Base-by-base conservation (phyloP, 2,113 vertebrate genomes). In the Odontesthes bonariensis region DNA sequence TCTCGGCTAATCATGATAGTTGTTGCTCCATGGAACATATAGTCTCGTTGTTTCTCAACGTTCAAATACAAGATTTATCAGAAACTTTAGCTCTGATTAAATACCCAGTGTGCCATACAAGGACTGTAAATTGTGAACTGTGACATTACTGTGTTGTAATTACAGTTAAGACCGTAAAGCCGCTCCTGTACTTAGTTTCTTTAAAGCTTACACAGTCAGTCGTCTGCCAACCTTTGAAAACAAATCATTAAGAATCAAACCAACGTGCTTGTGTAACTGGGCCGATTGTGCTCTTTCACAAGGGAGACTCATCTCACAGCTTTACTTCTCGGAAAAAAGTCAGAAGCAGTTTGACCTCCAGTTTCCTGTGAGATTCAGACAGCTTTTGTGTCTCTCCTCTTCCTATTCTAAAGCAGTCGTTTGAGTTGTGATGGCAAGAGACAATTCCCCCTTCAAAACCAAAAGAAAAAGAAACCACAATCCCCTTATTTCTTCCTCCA, bases 351-450 rank as follows among this genome's bases (percentile, higher is more conserved):
- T 89, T 91, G 88, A 92, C 91, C 89, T 75, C 70, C 59, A 76
- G 85, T 82, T 93, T 92, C 90, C 91, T 92, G 90, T 89, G 77
- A 83, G 86, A 79, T 91, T 79, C 73, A 82, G 85, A 83, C 58
- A 58, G 69, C 68, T 71, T 74, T 88, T 81, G 84, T 64, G 84
- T 61, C 71, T 42, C 27, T 81, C 32, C n/a, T 76, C 73, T 86
- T 86, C 70, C 81, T 83, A 69, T 79, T 82, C n/a, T 74, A 70
- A 89, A 59, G 63, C 61, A 55, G 61, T 70, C 33, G 53, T 63
- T 44, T 62, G 57, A 83, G 71, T 55, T 42, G 60, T 82, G 57
- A 79, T 61, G 47, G 75, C 69, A 57, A 69, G 33, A 68, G 67
- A 81, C 54, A 8, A 23, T 12, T 19, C 7, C 19, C 7, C 19